Evolutionary conservation across 2,113 vertebrate genomes (phyloP).

Genomic region (Tragulus kanchil): DNA sequence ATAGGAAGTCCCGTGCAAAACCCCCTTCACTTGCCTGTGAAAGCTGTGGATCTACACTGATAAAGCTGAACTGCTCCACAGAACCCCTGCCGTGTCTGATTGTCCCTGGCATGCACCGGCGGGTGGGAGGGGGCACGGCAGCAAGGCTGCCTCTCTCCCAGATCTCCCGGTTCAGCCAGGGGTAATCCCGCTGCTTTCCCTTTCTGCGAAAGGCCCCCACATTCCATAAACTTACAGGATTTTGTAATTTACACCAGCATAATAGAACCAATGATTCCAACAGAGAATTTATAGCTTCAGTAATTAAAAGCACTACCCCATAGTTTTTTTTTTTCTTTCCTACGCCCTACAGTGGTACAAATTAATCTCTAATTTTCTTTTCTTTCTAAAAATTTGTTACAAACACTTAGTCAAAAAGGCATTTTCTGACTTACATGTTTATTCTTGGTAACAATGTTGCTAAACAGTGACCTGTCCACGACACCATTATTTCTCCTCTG

Average conservation of each 20-base stretch:
- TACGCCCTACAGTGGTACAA: no score
- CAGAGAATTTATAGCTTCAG: background rate
- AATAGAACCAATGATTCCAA: background rate
- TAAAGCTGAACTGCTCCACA: no score
- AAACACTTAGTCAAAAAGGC: background rate
- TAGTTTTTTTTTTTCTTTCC: background rate
- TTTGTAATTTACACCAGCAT: background rate
- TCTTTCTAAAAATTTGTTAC: background rate
- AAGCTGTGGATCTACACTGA: no score
- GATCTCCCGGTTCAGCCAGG: no score
- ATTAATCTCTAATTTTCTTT: conserved; percentile 29
- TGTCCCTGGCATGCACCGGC: no score
- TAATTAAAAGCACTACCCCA: background rate
- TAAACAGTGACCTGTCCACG: conserved; percentile 92
- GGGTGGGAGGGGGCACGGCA: no score
- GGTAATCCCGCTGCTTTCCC: no score
- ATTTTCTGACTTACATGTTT: conserved; percentile 89
- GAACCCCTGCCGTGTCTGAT: no score
- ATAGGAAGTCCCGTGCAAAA: no score
- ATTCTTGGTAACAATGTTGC: conserved; percentile 94
- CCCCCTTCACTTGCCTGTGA: no score
- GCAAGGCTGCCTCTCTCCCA: no score
- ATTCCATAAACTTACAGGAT: background rate
- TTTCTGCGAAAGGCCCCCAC: no score
- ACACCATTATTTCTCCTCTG: conserved; percentile 94